These are phyloP conservation scores for Rhinatrema bivittatum DNA, from an alignment of 2,797 vertebrate species.

Conservation along the genomic window DNA sequence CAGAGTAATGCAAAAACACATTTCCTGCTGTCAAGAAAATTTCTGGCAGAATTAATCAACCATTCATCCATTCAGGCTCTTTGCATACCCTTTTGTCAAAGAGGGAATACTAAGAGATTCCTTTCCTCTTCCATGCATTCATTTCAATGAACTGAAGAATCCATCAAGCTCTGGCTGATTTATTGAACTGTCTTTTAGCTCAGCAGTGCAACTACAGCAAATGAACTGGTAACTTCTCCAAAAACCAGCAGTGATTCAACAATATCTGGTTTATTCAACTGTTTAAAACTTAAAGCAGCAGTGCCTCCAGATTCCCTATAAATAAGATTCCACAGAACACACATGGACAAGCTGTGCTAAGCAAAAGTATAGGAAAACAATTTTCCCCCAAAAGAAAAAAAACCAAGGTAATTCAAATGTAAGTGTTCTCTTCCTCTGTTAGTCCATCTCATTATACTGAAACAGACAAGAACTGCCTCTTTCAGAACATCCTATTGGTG, in stretches of 20 bases:
- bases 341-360: too few species aligned
- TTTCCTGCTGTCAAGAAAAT: slow-evolving; percentile 97
- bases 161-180: slow-evolving; percentile 98
- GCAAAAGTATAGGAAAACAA: too few species aligned
- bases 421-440: too few species aligned
- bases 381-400: too few species aligned
- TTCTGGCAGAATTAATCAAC: slow-evolving; percentile 99
- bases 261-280: slow-evolving; percentile 58
- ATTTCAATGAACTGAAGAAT: slow-evolving; percentile 94
- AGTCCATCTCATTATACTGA: too few species aligned
- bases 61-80: slow-evolving; percentile 99
- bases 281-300: slow-evolving; percentile 45
- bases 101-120: slow-evolving; percentile 90
- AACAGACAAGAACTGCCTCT: too few species aligned
- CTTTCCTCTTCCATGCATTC: slow-evolving; percentile 81
- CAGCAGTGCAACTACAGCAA: slow-evolving; percentile 98
- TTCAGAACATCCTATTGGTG: too few species aligned
- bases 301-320: too few species aligned
- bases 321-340: too few species aligned
- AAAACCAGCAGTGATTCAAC: slow-evolving; percentile 64
- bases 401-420: too few species aligned
- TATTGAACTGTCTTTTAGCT: slow-evolving; percentile 99
- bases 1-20: slow-evolving; percentile 88
- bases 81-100: slow-evolving; percentile 99
- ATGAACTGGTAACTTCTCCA: slow-evolving; percentile 92